Base-by-base conservation (phyloP, 2,797 vertebrate genomes). In the Phrynocephalus guinanensis region DNA sequence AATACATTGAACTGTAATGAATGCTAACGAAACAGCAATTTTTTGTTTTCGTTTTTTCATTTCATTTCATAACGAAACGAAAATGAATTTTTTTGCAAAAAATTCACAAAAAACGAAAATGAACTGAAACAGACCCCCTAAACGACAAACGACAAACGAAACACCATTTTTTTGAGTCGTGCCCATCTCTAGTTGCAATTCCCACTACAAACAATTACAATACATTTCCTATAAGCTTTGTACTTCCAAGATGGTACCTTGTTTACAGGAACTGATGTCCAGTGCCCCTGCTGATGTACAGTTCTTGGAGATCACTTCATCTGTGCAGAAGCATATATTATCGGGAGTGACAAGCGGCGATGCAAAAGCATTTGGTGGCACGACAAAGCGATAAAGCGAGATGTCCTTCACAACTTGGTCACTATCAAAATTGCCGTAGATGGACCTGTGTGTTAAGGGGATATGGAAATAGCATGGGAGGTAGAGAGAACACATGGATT, bases 251-350 rank as follows among this genome's bases (percentile, higher is more conserved):
- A 87, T 91, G 89, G 5, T 94, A 97, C 97, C 95, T 0, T 86
- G 90, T 95, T 97, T 97, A 91, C 98, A 99, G 84, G 94, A 2
- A n/a, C 97, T 93, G 30, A 98, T 93, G 79, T 98, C 98, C 90
- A 99, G 93, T 0, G 97, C 95, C 85, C 99, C 99, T 0, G 95
- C 97, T 28, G 94, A 0, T 0, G 97, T 97, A 95, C 98, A 99
- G 89, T 99, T 98, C 20, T 88, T 90, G 79, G 97, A 97, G 87
- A 94, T 3, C 2, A 72, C 0, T 0, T 0, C 0, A 1, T 98
- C 88, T 0, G 1, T 96, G 87, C 99, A 99, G 96, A 95, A 99
- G 76, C 99, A 99, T 0, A 85, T 85, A 90, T 99, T 99, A 24
- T 98, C 97, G 28, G 94, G 95, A 33, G 98, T 98, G 26, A 91